A percentile compares a stretch with the other conserved stretches of the same genome.
phyloP scores from a whole-genome alignment of 2,113 vertebrate species.

The Circaetus cinerascens region DNA sequence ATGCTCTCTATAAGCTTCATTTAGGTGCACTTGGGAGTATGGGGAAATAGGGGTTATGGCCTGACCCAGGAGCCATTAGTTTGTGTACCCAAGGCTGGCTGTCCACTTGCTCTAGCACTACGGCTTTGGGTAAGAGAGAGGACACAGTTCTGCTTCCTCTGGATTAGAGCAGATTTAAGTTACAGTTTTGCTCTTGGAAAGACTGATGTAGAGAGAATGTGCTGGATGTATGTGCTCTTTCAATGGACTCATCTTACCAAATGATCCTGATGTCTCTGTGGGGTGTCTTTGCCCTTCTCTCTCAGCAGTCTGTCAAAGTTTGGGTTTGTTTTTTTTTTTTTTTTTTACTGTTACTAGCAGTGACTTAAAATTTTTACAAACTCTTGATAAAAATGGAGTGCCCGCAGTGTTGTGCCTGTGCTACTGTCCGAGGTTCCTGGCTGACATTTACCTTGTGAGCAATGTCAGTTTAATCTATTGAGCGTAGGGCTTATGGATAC shows the following conservation, averaged over 20 bases:
- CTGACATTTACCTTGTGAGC: not conserved
- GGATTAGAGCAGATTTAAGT: not conserved
- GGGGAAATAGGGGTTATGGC: not conserved
- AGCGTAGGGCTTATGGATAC: not conserved
- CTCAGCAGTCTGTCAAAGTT: not conserved
- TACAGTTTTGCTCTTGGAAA: not conserved
- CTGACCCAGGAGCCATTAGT: not conserved
- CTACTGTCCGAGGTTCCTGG: not conserved
- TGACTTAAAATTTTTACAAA: not conserved
- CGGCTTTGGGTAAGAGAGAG: not conserved
- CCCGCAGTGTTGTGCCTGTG: fast-evolving
- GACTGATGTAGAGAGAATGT: not conserved
- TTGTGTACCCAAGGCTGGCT: not conserved
- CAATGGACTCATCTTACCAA: not conserved
- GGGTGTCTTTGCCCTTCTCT: not conserved
- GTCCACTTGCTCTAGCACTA: not conserved
- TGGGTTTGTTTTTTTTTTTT: not conserved
- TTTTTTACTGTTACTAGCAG: not conserved
- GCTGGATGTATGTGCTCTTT: not conserved
- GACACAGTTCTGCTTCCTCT: not conserved
- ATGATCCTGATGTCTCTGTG: not conserved
- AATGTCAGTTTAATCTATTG: not conserved
- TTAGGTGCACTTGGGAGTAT: not conserved
- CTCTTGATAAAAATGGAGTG: not conserved
- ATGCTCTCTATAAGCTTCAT: not conserved